Evolutionary conservation across 2,888 invertebrate genomes (phyloP), one percentile per base, ranked within the genome.

Genomic region (Ernsta delagoae): DNA sequence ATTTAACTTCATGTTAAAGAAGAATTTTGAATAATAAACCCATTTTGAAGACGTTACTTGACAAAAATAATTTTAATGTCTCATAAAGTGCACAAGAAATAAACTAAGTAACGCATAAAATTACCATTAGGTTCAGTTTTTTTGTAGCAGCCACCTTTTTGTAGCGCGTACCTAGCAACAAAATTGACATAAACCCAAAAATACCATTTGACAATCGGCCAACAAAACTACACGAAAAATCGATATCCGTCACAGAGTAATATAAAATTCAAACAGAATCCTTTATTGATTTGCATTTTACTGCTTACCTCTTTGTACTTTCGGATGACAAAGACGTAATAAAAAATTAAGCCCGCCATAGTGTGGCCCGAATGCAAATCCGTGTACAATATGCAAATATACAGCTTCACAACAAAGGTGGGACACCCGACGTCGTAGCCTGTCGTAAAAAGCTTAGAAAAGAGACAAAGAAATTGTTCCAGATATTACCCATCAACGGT

Each of bases 361-460:
- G 80, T 57, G 71, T 73, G 70, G 77, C 78, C 83, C 83, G 86
- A 87, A 90, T 89, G 89, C 89, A 88, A 90, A 91, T 90, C 71
- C 74, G 79, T 79, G 83, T 83, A 83, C 81, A 86, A 84, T 90
- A 92, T 92, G 92, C 92, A 92, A 92, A 92, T 89, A 81, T 81
- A 84, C 85, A 82, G 74, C 79, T 85, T 83, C 73, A 75, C 78
- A 78, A 89, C 87, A 90, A 87, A 82, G 80, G 83, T 72, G 71
- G 78, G 76, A 78, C 81, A 82, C 82, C 86, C 85, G 83, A 75
- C 82, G 77, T 77, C 78, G 78, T 78, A 68, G 81, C 72, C 77
- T 45, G 79, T 84, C 82, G 83, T 92, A 91, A 92, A 91, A 90
- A 89, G 86, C 82, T 83, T 86, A 84, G 82, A 85, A 81, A 84